Evolutionary conservation across 2,113 vertebrate species (phyloP).

Genomic region (Oncorhynchus clarkii): DNA sequence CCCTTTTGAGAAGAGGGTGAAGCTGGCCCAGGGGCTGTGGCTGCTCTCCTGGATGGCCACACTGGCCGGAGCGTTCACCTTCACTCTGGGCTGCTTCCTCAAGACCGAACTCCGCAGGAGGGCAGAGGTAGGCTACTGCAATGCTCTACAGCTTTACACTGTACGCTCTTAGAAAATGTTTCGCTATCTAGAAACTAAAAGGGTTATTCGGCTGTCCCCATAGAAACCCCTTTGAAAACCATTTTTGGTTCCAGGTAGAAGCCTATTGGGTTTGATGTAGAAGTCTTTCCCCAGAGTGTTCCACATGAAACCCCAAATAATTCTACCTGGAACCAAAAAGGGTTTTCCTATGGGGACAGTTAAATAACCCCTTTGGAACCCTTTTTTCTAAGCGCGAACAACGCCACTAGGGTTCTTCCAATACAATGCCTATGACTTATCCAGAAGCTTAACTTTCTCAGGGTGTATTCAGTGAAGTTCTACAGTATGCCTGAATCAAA

Average conservation of each 20-base stretch:
- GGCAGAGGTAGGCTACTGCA: slow-evolving; percentile 66
- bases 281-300: no score
- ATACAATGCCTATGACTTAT: neutral
- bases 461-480: neutral
- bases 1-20: slow-evolving; percentile 77
- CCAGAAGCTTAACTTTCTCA: neutral
- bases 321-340: no score
- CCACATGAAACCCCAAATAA: no score
- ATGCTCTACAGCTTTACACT: neutral
- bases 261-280: no score
- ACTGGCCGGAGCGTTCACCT: slow-evolving; percentile 71
- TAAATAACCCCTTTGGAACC: no score
- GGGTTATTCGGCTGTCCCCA: no score
- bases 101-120: slow-evolving; percentile 79
- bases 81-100: slow-evolving; percentile 78
- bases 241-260: no score
- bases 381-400: no score
- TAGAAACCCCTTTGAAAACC: no score
- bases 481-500: neutral
- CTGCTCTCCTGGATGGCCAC: slow-evolving; percentile 78
- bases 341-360: no score
- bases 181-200: no score
- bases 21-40: slow-evolving; percentile 81
- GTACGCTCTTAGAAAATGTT: neutral
- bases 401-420: neutral